phyloP scores from a whole-genome alignment of 92 coral and sea anemone species.

The Galaxea fascicularis region DNA sequence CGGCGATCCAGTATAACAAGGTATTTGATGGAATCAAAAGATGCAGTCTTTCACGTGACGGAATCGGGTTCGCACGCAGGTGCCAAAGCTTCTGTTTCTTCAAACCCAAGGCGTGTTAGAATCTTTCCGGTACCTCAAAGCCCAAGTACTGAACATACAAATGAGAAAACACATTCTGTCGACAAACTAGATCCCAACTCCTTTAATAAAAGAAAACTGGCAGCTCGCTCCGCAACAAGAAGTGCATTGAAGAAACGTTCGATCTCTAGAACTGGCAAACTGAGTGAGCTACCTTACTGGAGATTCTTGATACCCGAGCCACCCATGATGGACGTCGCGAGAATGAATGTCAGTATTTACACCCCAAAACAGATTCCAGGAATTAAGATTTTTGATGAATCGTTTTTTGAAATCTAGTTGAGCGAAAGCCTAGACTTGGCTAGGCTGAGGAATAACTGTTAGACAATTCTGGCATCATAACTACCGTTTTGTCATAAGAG shows the following conservation, averaged over 20 bases:
- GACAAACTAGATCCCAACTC: constrained; percentile 8
- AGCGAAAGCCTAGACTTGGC: neutral
- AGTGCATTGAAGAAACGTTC: constrained; percentile 38
- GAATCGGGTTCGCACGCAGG: constrained; percentile 34
- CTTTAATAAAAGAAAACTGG: constrained; percentile 3
- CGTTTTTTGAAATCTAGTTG: constrained; percentile 82
- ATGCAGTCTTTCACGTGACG: neutral
- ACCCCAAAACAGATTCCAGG: constrained; percentile 97
- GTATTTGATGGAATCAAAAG: constrained; percentile 42
- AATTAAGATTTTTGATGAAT: constrained; percentile 93
- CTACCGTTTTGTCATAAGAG: too few relatives aligned
- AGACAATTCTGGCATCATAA: too few relatives aligned
- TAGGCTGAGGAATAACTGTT: too few relatives aligned
- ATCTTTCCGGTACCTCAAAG: neutral
- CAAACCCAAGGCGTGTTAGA: neutral
- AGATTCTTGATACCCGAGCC: constrained; percentile 93
- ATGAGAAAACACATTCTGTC: constrained; percentile 2
- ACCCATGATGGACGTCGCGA: constrained; percentile 84
- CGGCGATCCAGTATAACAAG: constrained; percentile 68
- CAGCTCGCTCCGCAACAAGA: neutral
- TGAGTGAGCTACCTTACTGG: constrained; percentile 84
- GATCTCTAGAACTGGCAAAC: constrained; percentile 78
- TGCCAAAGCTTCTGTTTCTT: neutral
- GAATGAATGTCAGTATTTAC: constrained; percentile 96
- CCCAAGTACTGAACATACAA: constrained; percentile 3